These are phyloP conservation scores for Chrysina gloriosa DNA, from an alignment of 2,888 invertebrate genomes.

Conservation along the genomic window DNA sequence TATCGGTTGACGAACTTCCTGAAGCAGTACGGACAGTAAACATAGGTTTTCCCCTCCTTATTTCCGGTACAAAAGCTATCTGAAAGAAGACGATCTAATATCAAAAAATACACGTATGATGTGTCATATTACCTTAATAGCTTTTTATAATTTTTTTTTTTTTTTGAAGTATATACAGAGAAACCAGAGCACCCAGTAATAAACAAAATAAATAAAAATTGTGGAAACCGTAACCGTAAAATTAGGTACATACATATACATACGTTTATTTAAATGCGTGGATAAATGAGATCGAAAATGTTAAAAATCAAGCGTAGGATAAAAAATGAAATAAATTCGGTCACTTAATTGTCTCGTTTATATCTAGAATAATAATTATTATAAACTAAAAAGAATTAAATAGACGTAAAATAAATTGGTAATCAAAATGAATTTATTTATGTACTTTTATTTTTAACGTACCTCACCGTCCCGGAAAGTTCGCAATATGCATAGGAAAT, in stretches of 20 bases:
- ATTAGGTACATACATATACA: too few species aligned
- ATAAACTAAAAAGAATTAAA: too few species aligned
- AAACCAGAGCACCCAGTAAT: conserved; percentile 48
- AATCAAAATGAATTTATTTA: too few species aligned
- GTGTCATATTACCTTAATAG: conserved; percentile 50
- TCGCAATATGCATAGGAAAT: too few species aligned
- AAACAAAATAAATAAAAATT: too few species aligned
- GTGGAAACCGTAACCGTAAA: conserved; percentile 37
- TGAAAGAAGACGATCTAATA: conserved; percentile 53
- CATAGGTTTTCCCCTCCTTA: conserved; percentile 66
- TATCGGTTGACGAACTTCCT: conserved; percentile 75
- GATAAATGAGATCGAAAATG: background rate
- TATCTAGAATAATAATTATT: too few species aligned
- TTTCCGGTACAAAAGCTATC: conserved; percentile 55
- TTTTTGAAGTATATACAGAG: conserved; percentile 52
- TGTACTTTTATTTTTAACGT: too few species aligned
- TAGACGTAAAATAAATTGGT: too few species aligned
- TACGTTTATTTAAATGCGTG: conserved; percentile 31
- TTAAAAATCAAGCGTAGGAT: background rate
- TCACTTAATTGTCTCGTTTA: too few species aligned
- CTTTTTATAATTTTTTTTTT: too few species aligned
- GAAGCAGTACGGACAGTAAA: conserved; percentile 74
- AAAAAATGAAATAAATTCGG: conserved; percentile 2
- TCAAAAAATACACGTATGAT: conserved; percentile 49
- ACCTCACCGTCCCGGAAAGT: too few species aligned